Evolutionary conservation across 2,113 vertebrate species (phyloP), one percentile per base, ranked within the genome.

Genomic region (Tachysurus fulvidraco): DNA sequence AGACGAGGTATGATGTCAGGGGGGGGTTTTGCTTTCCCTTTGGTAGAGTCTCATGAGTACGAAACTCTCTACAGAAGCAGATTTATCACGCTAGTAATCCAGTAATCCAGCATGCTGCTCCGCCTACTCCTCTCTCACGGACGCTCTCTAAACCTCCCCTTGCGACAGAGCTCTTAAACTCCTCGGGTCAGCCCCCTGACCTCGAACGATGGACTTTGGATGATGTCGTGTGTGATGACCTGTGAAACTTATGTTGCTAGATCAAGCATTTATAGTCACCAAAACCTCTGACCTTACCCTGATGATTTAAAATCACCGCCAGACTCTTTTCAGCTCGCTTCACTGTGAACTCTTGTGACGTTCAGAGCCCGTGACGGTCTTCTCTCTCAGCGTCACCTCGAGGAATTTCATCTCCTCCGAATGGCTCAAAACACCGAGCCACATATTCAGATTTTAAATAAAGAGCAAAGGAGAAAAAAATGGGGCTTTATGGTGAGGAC

Each of bases 91-190:
- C 62, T 59, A 44, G 30, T 50, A 41, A 44, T 54, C 25, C 62
- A 44, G 30, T 50, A 41, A 44, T 30, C 25, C 62, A 54, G 54
- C 78, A 81, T 13, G 52, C 64, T 44, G 50, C 62, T 67, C 77
- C 62, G 71, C 86, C 59, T 62, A 83, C 57, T 67, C 59, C 41
- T 54, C 71, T 65, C 59, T 74, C 57, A 65, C 36, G 30, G 59
- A 88, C 46, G 55, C 62, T 50, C 83, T 79, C 83, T 46, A 69
- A 81, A 59, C 85, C 80, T 83, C 30, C 69, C 65, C 84, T 64
- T 64, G 79, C 71, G 85, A 74, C 76, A 88, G 89, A 90, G 89
- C 89, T 90, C 89, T 90, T 90, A 88, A 84, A 81, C 52, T 67
- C 84, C 81, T 88, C 41, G 36, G 71, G 62, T 73, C 86, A 64